Conservation (phyloP, 2,888 invertebrate species). For the Abrostola tripartita region DNA sequence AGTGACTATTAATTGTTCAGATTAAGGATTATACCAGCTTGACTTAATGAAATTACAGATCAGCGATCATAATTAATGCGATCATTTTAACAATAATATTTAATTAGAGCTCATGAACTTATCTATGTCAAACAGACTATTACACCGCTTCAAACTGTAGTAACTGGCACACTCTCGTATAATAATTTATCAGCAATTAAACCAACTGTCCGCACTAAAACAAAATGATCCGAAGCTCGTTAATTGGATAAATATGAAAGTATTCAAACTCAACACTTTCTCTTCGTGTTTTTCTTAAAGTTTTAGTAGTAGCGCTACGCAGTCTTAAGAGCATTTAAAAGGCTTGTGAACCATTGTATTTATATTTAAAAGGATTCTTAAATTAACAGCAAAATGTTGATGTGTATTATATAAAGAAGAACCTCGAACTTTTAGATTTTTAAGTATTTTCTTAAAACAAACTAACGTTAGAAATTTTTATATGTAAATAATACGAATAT, state of each 20-base stretch:
- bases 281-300: constrained; percentile 7
- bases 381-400: too few species aligned
- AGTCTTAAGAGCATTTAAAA: too few species aligned
- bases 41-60: neutral
- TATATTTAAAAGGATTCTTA: too few species aligned
- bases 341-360: too few species aligned
- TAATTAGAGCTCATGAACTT: constrained; percentile 9
- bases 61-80: neutral
- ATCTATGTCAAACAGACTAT: constrained; percentile 16
- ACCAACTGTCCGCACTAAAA: constrained; percentile 14
- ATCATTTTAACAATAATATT: neutral
- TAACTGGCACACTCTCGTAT: constrained; percentile 14
- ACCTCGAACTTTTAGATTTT: too few species aligned
- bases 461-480: too few species aligned
- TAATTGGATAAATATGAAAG: constrained; percentile 51
- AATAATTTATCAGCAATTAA: constrained; percentile 40
- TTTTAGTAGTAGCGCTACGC: neutral
- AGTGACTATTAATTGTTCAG: neutral
- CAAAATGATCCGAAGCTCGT: constrained; percentile 19
- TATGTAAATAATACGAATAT: too few species aligned
- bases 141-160: constrained; percentile 7
- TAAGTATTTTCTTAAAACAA: too few species aligned
- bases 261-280: constrained; percentile 45
- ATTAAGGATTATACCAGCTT: neutral
- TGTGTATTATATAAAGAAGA: too few species aligned